These are phyloP conservation scores for Emesis furor DNA, from an alignment of 2,888 invertebrate genomes.

Conservation along the genomic window DNA sequence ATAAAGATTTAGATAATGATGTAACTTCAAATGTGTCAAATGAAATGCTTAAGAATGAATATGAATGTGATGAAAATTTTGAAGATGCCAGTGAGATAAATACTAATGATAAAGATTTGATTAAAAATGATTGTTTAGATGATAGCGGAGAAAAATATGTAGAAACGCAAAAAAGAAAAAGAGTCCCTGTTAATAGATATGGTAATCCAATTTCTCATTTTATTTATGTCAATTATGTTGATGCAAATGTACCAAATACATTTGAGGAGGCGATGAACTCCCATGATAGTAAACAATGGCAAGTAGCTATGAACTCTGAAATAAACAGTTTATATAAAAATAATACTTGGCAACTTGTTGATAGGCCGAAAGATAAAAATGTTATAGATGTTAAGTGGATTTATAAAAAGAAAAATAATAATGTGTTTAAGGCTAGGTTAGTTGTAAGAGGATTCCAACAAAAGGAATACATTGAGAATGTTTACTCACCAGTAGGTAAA, in stretches of 20 bases:
- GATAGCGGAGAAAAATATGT: slow-evolving; percentile 51
- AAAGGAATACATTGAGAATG: slow-evolving; percentile 51
- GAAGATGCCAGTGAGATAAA: slow-evolving; percentile 43
- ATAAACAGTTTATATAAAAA: slow-evolving; percentile 76
- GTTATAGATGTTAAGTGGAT: slow-evolving; percentile 56
- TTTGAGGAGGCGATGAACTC: slow-evolving; percentile 77
- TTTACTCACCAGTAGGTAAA: slow-evolving; percentile 73
- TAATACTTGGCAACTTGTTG: slow-evolving; percentile 73
- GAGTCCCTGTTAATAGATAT: slow-evolving; percentile 57
- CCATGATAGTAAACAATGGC: slow-evolving; percentile 71
- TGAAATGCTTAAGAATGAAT: slow-evolving; percentile 32
- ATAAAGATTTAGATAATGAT: slow-evolving; percentile 28
- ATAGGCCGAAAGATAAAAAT: no score
- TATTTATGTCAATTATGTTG: slow-evolving; percentile 75
- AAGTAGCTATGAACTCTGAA: slow-evolving; percentile 76
- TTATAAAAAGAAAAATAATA: slow-evolving; percentile 75
- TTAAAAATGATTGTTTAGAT: slow-evolving; percentile 40
- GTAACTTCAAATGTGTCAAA: slow-evolving; percentile 48
- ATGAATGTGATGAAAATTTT: slow-evolving; percentile 51
- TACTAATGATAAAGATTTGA: slow-evolving; percentile 42
- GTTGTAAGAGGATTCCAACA: slow-evolving; percentile 54
- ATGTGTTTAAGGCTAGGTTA: slow-evolving; percentile 49
- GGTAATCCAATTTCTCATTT: slow-evolving; percentile 62
- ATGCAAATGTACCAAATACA: slow-evolving; percentile 73
- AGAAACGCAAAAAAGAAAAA: slow-evolving; percentile 54